Percentiles rank a stretch among this genome's conserved stretches.
phyloP scores from a whole-genome alignment of 2,113 vertebrate genomes.

The Psittacara wagleri region DNA sequence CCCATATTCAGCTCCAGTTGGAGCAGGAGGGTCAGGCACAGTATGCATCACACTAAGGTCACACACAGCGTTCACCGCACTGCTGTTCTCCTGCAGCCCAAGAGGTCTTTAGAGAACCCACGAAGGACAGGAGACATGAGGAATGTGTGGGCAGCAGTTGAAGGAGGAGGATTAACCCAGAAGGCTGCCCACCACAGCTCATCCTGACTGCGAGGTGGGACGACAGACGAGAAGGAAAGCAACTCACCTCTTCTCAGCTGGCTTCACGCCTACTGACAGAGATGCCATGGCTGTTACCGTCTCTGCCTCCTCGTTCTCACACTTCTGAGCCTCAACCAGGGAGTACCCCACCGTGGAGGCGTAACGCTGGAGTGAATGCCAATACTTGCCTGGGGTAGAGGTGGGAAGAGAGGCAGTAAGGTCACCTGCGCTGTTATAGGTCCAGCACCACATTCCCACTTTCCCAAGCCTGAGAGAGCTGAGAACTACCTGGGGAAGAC shows the following conservation, averaged over 20 bases:
- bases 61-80: background rate
- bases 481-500: background rate
- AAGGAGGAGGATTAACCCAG: background rate
- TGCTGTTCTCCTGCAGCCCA: background rate
- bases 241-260: conserved; percentile 86
- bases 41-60: background rate
- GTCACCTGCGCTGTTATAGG: background rate
- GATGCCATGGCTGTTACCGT: conserved; percentile 97
- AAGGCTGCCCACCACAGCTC: background rate
- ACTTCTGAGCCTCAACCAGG: conserved; percentile 87
- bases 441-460: background rate
- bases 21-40: background rate
- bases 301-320: conserved; percentile 91
- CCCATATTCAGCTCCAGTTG: rapidly evolving
- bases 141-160: rapidly evolving
- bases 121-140: rapidly evolving
- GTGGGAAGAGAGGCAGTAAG: background rate
- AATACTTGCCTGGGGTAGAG: conserved; percentile 87
- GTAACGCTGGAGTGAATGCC: conserved; percentile 87
- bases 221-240: background rate
- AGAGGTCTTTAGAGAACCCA: background rate
- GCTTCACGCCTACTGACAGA: conserved; percentile 90
- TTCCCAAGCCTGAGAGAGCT: rapidly evolving
- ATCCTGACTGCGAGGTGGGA: background rate
- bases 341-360: conserved; percentile 85